Evolutionary conservation across 2,888 invertebrate species (phyloP).

Genomic region (Pardosa pseudoannulata): DNA sequence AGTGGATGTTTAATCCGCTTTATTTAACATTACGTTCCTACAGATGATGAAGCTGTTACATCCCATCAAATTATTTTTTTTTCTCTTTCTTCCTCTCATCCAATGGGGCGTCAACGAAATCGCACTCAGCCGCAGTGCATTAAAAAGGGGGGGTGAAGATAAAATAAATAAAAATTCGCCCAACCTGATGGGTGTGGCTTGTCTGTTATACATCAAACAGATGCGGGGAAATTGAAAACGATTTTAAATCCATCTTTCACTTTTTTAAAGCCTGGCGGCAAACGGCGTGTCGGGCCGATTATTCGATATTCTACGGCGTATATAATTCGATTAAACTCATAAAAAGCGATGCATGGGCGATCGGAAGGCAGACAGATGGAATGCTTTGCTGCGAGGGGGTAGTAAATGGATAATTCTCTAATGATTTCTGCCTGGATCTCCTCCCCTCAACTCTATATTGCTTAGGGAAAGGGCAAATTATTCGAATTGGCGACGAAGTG

Average conservation of each 20-base stretch:
- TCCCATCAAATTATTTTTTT: too few relatives aligned
- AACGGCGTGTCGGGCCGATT: not conserved
- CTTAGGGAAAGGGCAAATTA: not conserved
- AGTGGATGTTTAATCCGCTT: too few relatives aligned
- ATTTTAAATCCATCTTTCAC: not conserved
- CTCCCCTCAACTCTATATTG: not conserved
- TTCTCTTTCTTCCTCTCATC: too few relatives aligned
- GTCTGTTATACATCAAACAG: not conserved
- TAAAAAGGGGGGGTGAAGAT: too few relatives aligned
- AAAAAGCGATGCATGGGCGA: not conserved
- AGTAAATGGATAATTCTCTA: constrained; percentile 9
- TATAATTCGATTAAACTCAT: constrained; percentile 1
- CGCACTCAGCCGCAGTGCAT: too few relatives aligned
- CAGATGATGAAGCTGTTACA: too few relatives aligned
- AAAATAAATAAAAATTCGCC: too few relatives aligned
- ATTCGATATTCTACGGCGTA: not conserved
- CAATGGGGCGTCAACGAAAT: too few relatives aligned
- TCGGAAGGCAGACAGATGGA: not conserved
- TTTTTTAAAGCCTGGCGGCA: not conserved
- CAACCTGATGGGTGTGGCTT: not conserved
- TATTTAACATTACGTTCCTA: too few relatives aligned
- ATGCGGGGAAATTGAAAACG: not conserved
- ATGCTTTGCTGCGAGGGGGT: not conserved
- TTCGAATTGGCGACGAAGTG: not conserved
- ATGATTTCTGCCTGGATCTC: not conserved